phyloP scores from a whole-genome alignment of 2,888 invertebrate genomes.

The Belgica antarctica region DNA sequence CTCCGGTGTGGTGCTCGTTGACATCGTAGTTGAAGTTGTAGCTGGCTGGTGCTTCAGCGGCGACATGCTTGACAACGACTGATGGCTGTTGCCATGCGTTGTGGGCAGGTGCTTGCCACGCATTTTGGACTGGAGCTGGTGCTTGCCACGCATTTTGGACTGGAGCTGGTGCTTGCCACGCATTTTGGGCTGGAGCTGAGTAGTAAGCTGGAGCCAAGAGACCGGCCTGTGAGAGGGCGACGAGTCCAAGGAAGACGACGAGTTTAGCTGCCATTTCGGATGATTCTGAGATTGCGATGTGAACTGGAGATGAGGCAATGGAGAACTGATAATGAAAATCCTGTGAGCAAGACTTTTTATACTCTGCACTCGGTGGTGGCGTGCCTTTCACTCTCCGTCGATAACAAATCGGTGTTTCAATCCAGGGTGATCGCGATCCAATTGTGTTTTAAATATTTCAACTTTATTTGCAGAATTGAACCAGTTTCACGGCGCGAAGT shows the following conservation, averaged over 20 bases:
- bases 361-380: not conserved
- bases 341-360: not conserved
- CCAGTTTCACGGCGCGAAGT: not conserved
- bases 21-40: constrained; percentile 22
- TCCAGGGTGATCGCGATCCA: not conserved
- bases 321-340: not conserved
- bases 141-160: not conserved
- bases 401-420: not conserved
- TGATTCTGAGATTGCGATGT: too few species aligned
- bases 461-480: not conserved
- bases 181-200: not conserved
- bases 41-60: constrained; percentile 16
- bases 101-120: not conserved
- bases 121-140: not conserved
- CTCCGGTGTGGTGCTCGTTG: constrained; percentile 19
- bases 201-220: not conserved
- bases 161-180: not conserved
- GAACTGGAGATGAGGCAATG: not conserved
- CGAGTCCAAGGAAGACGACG: constrained; percentile 6
- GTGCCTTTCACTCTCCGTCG: not conserved
- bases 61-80: not conserved
- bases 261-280: constrained; percentile 17
- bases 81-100: not conserved
- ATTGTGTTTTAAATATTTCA: not conserved
- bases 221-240: constrained; percentile 16